phyloP scores from a whole-genome alignment of 2,113 vertebrate species.

The Erythrocebus patas region DNA sequence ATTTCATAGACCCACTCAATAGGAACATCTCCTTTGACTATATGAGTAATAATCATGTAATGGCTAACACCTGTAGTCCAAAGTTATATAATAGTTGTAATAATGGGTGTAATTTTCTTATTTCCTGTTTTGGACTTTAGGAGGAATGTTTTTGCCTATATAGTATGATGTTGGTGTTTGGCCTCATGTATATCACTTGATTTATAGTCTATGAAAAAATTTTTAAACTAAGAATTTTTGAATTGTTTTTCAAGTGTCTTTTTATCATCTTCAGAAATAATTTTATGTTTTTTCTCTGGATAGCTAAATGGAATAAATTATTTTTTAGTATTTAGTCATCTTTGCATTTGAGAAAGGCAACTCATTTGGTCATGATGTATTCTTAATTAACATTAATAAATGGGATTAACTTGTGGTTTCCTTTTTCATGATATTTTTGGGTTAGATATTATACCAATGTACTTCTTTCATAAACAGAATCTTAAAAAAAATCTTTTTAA shows the following conservation, averaged over 20 bases:
- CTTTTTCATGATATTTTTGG: background rate
- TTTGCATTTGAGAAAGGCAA: background rate
- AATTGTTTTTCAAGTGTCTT: background rate
- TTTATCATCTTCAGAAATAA: background rate
- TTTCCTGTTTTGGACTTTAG: background rate
- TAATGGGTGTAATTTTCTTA: background rate
- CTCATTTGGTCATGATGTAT: background rate
- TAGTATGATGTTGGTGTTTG: background rate
- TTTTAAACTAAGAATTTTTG: background rate
- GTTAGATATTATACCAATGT: background rate
- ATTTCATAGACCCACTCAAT: background rate
- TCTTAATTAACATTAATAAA: background rate
- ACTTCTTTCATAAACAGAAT: background rate
- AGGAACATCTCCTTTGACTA: background rate
- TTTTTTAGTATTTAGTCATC: background rate
- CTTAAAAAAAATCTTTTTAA: background rate
- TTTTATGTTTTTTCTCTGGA: background rate
- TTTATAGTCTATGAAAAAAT: background rate
- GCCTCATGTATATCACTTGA: background rate
- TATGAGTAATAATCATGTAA: background rate
- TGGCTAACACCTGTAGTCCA: background rate
- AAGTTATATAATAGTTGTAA: background rate
- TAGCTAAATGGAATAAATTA: background rate
- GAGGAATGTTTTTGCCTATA: background rate
- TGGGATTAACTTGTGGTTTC: background rate